Evolutionary conservation across 2,797 vertebrate genomes (phyloP), one percentile per base, ranked within the genome.

Genomic region (Eupleurogrammus muticus): DNA sequence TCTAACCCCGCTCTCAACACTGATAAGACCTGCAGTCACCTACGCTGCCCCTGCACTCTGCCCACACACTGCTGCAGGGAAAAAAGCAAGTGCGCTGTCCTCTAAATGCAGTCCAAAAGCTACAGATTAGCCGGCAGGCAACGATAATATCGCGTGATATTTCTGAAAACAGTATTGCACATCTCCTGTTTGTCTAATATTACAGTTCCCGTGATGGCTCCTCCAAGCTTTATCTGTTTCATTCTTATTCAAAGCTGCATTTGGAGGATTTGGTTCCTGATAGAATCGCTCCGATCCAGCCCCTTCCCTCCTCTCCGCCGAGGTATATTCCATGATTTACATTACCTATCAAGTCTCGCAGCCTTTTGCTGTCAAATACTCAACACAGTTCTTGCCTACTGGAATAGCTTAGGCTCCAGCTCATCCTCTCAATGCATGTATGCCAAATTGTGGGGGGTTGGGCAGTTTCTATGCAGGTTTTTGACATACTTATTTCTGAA

Each of bases 221-320:
- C 79, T 79, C 68, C 66, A 64, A 81, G 65, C 69, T 80, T 87
- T 85, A 88, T 91, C 87, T 87, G 13, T 88, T 87, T 87, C 86
- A 89, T 87, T 91, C 72, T 82, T 75, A 89, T 89, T 90, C 87
- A 89, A 84, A 87, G 82, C 80, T 79, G 79, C 79, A 86, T 90
- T 85, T 89, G 73, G 73, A 82, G 88, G 87, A 88, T 90, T 90
- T 85, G 83, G 79, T 53, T 75, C 67, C 63, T 75, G 88, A 92
- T 87, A 79, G 79, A 79, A 90, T 82, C 65, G 0, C 82, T 77
- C 70, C 3, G 32, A 74, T 77, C 54, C 38, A 10, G 5, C 38
- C 35, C 56, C 23, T 21, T 10, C 67, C 38, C 42, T 36, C 62
- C 55, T 76, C 66, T 73, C 54, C 70, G 68, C 62, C 64, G 68